Percentiles rank a stretch among this genome's conserved stretches.
Conservation (phyloP, 2,797 vertebrate genomes). For the Manis javanica region DNA sequence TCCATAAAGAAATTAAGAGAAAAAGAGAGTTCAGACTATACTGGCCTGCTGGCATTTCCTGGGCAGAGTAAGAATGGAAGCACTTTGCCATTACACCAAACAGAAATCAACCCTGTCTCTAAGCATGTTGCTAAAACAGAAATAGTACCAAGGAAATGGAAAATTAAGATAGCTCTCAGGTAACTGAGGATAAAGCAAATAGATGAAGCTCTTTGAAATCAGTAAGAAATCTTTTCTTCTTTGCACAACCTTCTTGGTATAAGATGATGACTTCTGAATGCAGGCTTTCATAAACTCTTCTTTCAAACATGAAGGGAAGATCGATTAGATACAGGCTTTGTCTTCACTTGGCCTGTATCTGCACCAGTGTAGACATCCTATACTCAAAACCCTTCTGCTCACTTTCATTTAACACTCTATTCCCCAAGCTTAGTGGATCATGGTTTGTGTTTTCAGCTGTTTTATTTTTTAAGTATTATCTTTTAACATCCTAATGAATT, state of each 20-base stretch:
- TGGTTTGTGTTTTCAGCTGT: too few species aligned
- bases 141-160: not conserved
- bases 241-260: not conserved
- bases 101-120: not conserved
- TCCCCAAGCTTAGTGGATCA: not conserved
- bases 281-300: not conserved
- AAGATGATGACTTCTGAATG: not conserved
- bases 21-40: not conserved
- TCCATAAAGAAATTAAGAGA: not conserved
- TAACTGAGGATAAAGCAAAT: not conserved
- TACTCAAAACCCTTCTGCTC: not conserved
- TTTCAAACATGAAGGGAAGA: not conserved
- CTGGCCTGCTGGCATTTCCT: not conserved
- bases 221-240: not conserved
- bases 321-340: not conserved
- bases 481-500: not conserved
- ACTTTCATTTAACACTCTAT: conserved; percentile 2
- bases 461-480: not conserved
- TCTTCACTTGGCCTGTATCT: not conserved
- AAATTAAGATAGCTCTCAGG: not conserved
- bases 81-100: not conserved
- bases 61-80: not conserved
- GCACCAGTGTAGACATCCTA: not conserved
- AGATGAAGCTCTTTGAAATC: not conserved
- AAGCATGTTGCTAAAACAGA: not conserved